phyloP scores from a whole-genome alignment of 1,140 invertebrate genomes.

The Agrypnia vestita region DNA sequence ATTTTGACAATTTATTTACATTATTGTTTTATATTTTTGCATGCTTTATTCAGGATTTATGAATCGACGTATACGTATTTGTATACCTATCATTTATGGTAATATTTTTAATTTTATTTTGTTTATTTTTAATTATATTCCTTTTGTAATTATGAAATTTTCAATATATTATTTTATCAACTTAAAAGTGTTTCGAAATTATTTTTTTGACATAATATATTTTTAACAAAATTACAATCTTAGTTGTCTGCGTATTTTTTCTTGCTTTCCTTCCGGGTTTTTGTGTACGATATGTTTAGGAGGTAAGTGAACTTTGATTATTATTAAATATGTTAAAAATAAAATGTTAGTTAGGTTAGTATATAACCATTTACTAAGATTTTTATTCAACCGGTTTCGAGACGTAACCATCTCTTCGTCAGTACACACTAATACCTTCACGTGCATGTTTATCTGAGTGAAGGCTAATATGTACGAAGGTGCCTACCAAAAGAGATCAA shows the following conservation, averaged over 20 bases:
- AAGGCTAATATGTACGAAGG: no score
- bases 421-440: no score
- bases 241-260: slow-evolving; percentile 70
- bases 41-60: slow-evolving; percentile 19
- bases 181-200: neutral
- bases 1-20: neutral
- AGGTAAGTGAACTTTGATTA: slow-evolving; percentile 66
- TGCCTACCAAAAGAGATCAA: no score
- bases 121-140: neutral
- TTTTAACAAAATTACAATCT: slow-evolving; percentile 37
- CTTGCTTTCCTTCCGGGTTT: slow-evolving; percentile 65
- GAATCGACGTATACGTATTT: neutral
- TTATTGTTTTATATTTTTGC: slow-evolving; percentile 10
- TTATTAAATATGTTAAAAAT: no score
- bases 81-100: slow-evolving; percentile 9
- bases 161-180: neutral
- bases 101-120: slow-evolving; percentile 22
- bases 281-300: slow-evolving; percentile 67
- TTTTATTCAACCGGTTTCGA: no score
- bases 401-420: no score
- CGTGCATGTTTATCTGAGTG: no score
- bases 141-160: neutral
- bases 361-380: no score
- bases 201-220: slow-evolving; percentile 9
- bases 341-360: no score